phyloP scores from a whole-genome alignment of 2,113 vertebrate species.

The Serinus canaria region DNA sequence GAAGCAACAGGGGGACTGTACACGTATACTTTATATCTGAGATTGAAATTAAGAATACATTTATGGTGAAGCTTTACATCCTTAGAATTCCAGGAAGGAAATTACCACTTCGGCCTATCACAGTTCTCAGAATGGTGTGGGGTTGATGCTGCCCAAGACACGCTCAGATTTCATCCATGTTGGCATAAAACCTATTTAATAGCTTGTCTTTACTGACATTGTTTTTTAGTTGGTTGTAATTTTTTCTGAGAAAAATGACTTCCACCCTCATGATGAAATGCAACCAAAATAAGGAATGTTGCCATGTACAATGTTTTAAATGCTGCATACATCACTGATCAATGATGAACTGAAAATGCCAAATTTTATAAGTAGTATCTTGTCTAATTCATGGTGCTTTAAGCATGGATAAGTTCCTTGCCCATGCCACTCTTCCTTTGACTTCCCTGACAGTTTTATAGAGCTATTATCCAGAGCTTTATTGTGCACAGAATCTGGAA shows the following conservation, averaged over 20 bases:
- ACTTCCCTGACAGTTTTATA: constrained; percentile 11
- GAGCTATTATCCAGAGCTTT: not conserved
- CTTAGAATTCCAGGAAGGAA: not conserved
- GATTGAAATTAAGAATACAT: not conserved
- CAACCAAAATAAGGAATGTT: not conserved
- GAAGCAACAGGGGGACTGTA: not conserved
- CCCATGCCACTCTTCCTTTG: not conserved
- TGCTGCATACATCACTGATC: not conserved
- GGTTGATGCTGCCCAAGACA: not conserved
- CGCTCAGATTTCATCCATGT: not conserved
- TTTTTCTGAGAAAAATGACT: not conserved
- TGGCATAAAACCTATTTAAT: not conserved
- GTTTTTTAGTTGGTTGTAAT: not conserved
- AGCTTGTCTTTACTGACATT: not conserved
- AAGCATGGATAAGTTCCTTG: not conserved
- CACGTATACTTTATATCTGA: not conserved
- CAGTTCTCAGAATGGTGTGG: not conserved
- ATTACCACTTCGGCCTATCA: not conserved
- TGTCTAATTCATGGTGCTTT: constrained; percentile 1
- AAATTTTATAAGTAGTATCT: not conserved
- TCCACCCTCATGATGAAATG: not conserved
- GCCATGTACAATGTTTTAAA: not conserved
- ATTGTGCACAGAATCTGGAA: constrained; percentile 9
- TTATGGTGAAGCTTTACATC: not conserved
- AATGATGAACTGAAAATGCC: constrained; percentile 9